phyloP scores from a whole-genome alignment of 2,797 vertebrate genomes.

The Myripristis murdjan region DNA sequence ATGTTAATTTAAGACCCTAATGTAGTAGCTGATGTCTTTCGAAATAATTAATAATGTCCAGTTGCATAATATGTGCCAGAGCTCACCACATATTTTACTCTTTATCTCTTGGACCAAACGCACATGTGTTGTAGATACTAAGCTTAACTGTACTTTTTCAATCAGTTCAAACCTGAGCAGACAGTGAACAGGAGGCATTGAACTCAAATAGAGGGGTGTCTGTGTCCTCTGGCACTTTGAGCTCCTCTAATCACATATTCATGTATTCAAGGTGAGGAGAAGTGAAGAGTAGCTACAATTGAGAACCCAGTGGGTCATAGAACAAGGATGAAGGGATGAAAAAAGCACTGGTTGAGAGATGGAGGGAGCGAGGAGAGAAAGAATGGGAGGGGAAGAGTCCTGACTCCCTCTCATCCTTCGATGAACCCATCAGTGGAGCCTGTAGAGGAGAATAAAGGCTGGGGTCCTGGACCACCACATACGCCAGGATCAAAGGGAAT shows the following conservation, averaged over 20 bases:
- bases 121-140: not conserved
- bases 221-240: constrained; percentile 50
- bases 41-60: not conserved
- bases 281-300: constrained; percentile 37
- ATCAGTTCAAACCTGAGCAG: constrained; percentile 43
- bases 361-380: constrained; percentile 3
- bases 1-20: not conserved
- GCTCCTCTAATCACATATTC: constrained; percentile 65
- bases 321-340: constrained; percentile 26
- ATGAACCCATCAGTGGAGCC: constrained; percentile 57
- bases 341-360: constrained; percentile 15
- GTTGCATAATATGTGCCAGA: not conserved
- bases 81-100: not conserved
- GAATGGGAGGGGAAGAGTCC: constrained; percentile 27
- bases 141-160: constrained; percentile 21
- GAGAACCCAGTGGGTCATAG: constrained; percentile 41
- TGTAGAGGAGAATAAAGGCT: constrained; percentile 39
- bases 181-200: constrained; percentile 32
- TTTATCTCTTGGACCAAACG: not conserved
- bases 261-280: constrained; percentile 59
- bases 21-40: not conserved
- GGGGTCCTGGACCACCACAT: constrained; percentile 29
- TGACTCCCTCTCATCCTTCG: constrained; percentile 52
- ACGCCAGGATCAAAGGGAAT: constrained; percentile 71
- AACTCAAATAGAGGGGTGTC: constrained; percentile 31